Percentiles rank a stretch among this genome's conserved stretches.
phyloP scores from a whole-genome alignment of 2,113 vertebrate species.

The Pseudopipra pipra region DNA sequence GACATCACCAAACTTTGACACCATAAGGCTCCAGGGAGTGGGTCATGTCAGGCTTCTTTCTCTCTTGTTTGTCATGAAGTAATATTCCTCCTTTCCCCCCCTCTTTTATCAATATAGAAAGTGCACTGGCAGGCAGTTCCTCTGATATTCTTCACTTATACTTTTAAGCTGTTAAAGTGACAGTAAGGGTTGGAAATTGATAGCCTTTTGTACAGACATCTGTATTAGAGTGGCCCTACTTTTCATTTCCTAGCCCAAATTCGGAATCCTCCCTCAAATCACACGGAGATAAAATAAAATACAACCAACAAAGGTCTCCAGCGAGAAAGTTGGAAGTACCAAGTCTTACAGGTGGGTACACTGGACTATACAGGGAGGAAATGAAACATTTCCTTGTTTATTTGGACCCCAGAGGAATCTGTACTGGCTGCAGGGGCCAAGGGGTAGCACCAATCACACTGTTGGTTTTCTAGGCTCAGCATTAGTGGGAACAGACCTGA shows the following conservation, averaged over 20 bases:
- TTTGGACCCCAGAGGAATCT: neutral
- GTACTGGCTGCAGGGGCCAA: neutral
- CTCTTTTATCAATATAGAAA: neutral
- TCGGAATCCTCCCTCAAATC: neutral
- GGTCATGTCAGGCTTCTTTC: neutral
- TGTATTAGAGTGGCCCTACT: neutral
- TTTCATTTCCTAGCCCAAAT: neutral
- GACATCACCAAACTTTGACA: neutral
- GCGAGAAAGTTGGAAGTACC: neutral
- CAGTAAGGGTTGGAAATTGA: neutral
- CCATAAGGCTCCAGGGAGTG: neutral
- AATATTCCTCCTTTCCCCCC: accelerated
- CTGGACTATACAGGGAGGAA: neutral
- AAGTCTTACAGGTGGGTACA: neutral
- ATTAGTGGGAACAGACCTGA: neutral
- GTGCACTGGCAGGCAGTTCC: neutral
- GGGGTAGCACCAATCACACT: neutral
- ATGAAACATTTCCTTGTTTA: neutral
- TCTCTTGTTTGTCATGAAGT: neutral
- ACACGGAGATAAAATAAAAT: neutral
- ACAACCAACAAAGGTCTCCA: neutral
- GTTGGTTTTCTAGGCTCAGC: neutral
- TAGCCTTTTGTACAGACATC: neutral
- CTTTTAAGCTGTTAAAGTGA: neutral
- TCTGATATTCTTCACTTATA: neutral